phyloP scores from a whole-genome alignment of 2,888 invertebrate genomes.

The Laspeyria flexula region DNA sequence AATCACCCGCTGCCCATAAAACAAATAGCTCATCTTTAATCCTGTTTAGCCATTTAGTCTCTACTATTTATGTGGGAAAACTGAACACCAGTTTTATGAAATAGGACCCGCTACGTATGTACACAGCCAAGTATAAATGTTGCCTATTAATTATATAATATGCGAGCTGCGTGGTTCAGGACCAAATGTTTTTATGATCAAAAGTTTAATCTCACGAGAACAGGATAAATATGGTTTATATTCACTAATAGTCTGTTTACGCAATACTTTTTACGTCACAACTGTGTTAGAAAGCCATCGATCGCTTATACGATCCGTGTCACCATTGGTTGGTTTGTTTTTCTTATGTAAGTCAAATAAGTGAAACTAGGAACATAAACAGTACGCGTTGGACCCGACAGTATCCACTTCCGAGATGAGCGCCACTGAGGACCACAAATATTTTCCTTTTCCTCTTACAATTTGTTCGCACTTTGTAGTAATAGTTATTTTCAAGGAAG shows the following conservation, averaged over 20 bases:
- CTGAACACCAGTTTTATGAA: slow-evolving; percentile 3
- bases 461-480: slow-evolving; percentile 32
- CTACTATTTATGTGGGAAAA: slow-evolving; percentile 9
- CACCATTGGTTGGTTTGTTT: slow-evolving; percentile 32
- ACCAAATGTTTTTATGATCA: slow-evolving; percentile 2
- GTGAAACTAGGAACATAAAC: slow-evolving; percentile 32
- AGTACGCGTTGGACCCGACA: slow-evolving; percentile 25
- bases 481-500: slow-evolving; percentile 31
- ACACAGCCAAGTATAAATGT: slow-evolving; percentile 14
- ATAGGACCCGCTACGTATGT: slow-evolving; percentile 1
- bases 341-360: slow-evolving; percentile 42
- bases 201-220: not conserved
- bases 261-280: too few relatives aligned
- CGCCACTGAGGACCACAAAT: slow-evolving; percentile 30
- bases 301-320: slow-evolving; percentile 4
- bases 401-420: slow-evolving; percentile 40
- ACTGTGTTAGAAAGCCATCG: slow-evolving; percentile 10
- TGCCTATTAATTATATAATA: not conserved
- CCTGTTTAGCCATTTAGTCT: slow-evolving; percentile 11
- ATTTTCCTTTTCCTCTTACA: slow-evolving; percentile 32
- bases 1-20: slow-evolving; percentile 3
- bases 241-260: not conserved
- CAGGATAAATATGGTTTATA: not conserved
- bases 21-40: slow-evolving; percentile 24
- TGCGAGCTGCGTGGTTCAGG: not conserved